phyloP scores from a whole-genome alignment of 2,888 invertebrate species.

The Noctua janthe region DNA sequence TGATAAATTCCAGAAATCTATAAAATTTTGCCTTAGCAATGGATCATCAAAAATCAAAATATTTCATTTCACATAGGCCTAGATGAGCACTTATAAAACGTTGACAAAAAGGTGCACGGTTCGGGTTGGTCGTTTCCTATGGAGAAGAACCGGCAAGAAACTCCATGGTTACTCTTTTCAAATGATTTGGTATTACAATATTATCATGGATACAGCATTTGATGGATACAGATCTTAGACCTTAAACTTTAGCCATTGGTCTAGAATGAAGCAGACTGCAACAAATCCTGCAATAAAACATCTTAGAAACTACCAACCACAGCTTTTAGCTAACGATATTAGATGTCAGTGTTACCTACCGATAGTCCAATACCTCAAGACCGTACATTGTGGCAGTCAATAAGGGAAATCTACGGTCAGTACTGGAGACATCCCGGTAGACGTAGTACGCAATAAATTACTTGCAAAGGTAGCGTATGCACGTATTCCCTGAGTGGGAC shows the following conservation, averaged over 20 bases:
- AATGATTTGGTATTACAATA: too few relatives aligned
- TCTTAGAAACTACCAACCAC: not conserved
- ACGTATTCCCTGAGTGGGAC: slow-evolving; percentile 39
- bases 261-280: not conserved
- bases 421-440: slow-evolving; percentile 42
- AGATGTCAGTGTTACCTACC: slow-evolving; percentile 25
- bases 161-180: too few relatives aligned
- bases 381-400: slow-evolving; percentile 44
- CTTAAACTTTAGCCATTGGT: too few relatives aligned
- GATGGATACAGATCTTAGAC: too few relatives aligned
- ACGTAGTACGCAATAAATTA: slow-evolving; percentile 53
- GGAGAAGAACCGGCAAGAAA: too few relatives aligned
- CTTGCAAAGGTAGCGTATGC: slow-evolving; percentile 54
- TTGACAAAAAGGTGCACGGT: too few relatives aligned
- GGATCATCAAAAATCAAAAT: not conserved
- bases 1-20: not conserved
- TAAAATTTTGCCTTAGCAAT: not conserved
- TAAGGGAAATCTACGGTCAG: slow-evolving; percentile 48
- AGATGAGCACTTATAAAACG: too few relatives aligned
- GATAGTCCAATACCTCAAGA: slow-evolving; percentile 54
- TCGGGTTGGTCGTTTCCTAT: too few relatives aligned
- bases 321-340: slow-evolving; percentile 48
- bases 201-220: too few relatives aligned
- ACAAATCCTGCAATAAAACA: slow-evolving; percentile 3
- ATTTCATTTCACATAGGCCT: too few relatives aligned